Evolutionary conservation across 2,888 invertebrate species (phyloP), one percentile per base, ranked within the genome.

Genomic region (Archips crataeganus): DNA sequence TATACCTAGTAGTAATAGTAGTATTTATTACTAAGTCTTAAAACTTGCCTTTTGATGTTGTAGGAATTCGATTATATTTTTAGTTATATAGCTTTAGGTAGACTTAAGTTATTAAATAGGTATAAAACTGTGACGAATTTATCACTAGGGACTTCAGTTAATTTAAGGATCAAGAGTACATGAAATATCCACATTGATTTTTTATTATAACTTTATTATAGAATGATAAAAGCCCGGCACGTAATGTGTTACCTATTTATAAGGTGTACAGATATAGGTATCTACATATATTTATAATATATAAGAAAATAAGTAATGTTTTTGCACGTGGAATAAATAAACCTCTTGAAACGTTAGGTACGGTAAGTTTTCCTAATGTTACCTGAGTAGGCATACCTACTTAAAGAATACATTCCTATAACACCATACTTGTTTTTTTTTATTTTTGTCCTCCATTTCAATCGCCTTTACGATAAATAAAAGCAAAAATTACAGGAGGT

Each of bases 61-160:
- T n/a, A 47, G 23, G 8, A 34, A 64, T 57, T 57, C 11, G 10
- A 57, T 57, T 32, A 47, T 36, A n/a, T n/a, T 64, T 64, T 47
- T 63, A 11, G 0, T 15, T 32, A 34, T 11, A 9, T 11, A 42
- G 10, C 1, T 6, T 23, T 34, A 49, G 8, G 13, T 34, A 47
- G 32, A 23, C 2, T 64, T 64, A 64, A 67, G 57, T 49, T 39
- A 68, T 47, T 63, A 39, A 39, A 39, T 39, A n/a, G n/a, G n/a
- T n/a, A 63, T 67, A 68, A 70, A 71, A 75, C 76, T 79, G 74
- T 79, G 78, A 90, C 89, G 90, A 90, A 90, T 90, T 90, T 90
- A 90, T 85, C 86, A 87, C 87, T 88, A 86, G 85, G 79, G 68
- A 73, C 63, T 73, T 63, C 47, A 63, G 59, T 11, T 68, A 67